phyloP scores from a whole-genome alignment of 2,888 invertebrate genomes.

The Apamea sordens region DNA sequence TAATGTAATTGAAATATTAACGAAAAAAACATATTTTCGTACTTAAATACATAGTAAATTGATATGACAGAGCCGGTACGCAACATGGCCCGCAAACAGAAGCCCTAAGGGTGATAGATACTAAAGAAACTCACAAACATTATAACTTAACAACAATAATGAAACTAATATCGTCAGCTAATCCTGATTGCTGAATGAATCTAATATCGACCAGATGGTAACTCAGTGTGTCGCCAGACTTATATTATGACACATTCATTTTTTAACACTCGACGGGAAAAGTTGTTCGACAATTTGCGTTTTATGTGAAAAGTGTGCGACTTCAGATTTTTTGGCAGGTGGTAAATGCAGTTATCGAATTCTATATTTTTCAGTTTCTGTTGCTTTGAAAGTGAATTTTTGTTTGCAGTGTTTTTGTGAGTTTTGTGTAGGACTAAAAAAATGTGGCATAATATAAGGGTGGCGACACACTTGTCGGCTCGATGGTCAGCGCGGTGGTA shows the following conservation, averaged over 20 bases:
- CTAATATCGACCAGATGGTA: slow-evolving; percentile 89
- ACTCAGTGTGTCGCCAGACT: slow-evolving; percentile 75
- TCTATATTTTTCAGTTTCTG: slow-evolving; percentile 16
- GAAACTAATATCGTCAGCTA: slow-evolving; percentile 88
- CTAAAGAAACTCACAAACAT: slow-evolving; percentile 84
- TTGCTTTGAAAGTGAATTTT: background rate
- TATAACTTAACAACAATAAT: slow-evolving; percentile 86
- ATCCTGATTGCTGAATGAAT: slow-evolving; percentile 88
- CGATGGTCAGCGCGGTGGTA: slow-evolving; percentile 65
- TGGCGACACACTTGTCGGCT: slow-evolving; percentile 58
- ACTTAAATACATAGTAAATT: slow-evolving; percentile 37
- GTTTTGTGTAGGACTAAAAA: slow-evolving; percentile 19
- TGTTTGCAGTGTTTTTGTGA: background rate
- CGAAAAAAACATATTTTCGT: background rate
- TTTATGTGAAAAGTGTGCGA: slow-evolving; percentile 21
- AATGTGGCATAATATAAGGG: slow-evolving; percentile 29
- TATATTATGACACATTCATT: slow-evolving; percentile 67
- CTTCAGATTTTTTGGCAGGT: slow-evolving; percentile 20
- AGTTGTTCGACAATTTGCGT: slow-evolving; percentile 15
- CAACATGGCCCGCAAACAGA: slow-evolving; percentile 77
- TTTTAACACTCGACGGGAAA: slow-evolving; percentile 60
- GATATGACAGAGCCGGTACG: slow-evolving; percentile 56
- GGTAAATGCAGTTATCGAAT: slow-evolving; percentile 33
- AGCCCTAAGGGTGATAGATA: slow-evolving; percentile 82
- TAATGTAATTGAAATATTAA: slow-evolving; percentile 7